A percentile compares a stretch with the other conserved stretches of the same genome.
phyloP scores from a whole-genome alignment of 2,888 invertebrate species.

The Epinotia ramella region DNA sequence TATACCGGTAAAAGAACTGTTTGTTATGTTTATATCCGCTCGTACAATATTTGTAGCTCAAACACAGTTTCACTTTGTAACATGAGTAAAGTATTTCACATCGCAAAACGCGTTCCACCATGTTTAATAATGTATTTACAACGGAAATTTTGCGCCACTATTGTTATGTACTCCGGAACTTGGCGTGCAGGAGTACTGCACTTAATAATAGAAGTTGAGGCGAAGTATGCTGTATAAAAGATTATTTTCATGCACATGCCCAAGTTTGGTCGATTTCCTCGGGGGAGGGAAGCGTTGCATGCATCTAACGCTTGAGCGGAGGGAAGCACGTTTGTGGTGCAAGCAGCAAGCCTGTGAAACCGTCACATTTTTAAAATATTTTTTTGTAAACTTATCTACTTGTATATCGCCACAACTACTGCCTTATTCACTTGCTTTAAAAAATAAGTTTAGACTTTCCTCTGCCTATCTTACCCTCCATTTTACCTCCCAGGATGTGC shows the following conservation, averaged over 20 bases:
- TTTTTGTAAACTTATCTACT: too few species aligned
- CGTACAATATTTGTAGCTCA: not conserved
- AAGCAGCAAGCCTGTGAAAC: not conserved
- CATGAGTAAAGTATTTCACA: constrained; percentile 10
- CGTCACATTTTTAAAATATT: not conserved
- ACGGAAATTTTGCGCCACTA: constrained; percentile 33
- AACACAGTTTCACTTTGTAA: not conserved
- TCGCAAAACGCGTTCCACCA: not conserved
- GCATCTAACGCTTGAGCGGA: constrained; percentile 41
- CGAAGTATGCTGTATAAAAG: constrained; percentile 52
- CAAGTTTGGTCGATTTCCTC: constrained; percentile 58
- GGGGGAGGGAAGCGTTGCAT: constrained; percentile 47
- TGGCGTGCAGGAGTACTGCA: constrained; percentile 10
- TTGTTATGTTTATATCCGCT: not conserved
- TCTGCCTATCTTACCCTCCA: too few species aligned
- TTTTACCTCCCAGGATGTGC: too few species aligned
- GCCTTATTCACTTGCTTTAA: too few species aligned
- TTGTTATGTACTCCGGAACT: constrained; percentile 26
- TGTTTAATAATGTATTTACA: constrained; percentile 28
- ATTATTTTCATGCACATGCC: constrained; percentile 54
- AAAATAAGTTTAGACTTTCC: too few species aligned
- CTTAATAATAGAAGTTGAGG: constrained; percentile 46
- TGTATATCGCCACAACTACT: too few species aligned
- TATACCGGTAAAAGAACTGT: not conserved
- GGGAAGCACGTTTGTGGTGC: constrained; percentile 16